Evolutionary conservation across 2,113 vertebrate genomes (phyloP).

Genomic region (Cyanocitta stelleri): DNA sequence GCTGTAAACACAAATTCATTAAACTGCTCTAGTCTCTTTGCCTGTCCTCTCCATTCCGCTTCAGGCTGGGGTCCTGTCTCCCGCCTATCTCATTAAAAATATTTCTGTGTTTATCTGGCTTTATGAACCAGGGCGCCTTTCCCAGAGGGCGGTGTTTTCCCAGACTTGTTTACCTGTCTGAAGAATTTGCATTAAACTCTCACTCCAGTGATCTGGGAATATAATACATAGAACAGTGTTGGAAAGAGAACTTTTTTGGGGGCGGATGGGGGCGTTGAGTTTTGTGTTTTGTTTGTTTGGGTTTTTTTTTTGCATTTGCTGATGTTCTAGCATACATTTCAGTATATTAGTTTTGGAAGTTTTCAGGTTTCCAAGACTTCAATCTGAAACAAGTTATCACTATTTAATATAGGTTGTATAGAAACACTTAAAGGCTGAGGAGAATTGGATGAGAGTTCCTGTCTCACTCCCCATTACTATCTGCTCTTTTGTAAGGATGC

Average conservation of each 20-base stretch:
- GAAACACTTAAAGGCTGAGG: neutral
- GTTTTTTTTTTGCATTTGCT: neutral
- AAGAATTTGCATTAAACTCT: conserved; percentile 30
- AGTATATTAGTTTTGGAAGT: neutral
- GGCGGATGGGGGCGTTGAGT: fast-evolving
- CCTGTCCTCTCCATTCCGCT: neutral
- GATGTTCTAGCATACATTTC: neutral
- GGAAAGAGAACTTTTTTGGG: neutral
- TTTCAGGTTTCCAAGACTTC: neutral
- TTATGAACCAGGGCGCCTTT: neutral
- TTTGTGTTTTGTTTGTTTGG: neutral
- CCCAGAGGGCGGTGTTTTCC: conserved; percentile 35
- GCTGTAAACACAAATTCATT: neutral
- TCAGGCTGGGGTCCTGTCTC: neutral
- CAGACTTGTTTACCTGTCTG: conserved; percentile 45
- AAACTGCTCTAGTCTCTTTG: neutral
- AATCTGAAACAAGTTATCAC: neutral
- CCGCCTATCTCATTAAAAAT: neutral
- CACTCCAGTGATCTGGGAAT: neutral
- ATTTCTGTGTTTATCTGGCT: neutral
- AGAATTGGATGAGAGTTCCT: neutral
- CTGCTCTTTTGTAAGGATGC: neutral
- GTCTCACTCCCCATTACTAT: neutral
- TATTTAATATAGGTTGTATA: neutral
- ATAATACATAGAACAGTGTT: neutral